These are phyloP conservation scores for Macrosteles quadrilineatus DNA, from an alignment of 1,140 invertebrate genomes.

Conservation along the genomic window DNA sequence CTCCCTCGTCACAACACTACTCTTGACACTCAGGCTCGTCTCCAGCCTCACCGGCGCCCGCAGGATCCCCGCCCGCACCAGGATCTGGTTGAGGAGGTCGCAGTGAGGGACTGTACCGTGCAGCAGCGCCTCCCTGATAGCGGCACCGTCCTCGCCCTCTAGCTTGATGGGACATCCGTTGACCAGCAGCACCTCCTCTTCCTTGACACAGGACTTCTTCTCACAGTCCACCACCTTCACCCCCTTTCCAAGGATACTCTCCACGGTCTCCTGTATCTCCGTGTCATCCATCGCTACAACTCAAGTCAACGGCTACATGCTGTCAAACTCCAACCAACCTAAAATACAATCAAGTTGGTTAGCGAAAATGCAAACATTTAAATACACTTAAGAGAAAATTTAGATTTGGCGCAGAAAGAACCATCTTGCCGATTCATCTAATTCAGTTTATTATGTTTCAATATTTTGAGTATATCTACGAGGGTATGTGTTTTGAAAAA, in stretches of 20 bases:
- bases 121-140: slow-evolving; percentile 68
- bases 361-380: too few relatives aligned
- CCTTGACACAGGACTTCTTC: slow-evolving; percentile 69
- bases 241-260: slow-evolving; percentile 72
- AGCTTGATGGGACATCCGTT: slow-evolving; percentile 72
- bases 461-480: too few relatives aligned
- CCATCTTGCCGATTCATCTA: too few relatives aligned
- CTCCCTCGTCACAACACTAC: slow-evolving; percentile 70
- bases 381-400: too few relatives aligned
- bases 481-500: too few relatives aligned
- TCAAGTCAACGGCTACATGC: slow-evolving; percentile 13
- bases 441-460: too few relatives aligned
- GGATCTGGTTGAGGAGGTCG: slow-evolving; percentile 70
- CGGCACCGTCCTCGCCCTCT: slow-evolving; percentile 67
- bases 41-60: slow-evolving; percentile 70
- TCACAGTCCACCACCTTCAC: slow-evolving; percentile 75
- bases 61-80: slow-evolving; percentile 56
- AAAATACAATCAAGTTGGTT: background rate
- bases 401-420: too few relatives aligned
- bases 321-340: background rate
- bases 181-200: slow-evolving; percentile 73
- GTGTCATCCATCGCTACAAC: slow-evolving; percentile 62
- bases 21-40: slow-evolving; percentile 71
- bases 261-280: slow-evolving; percentile 76
- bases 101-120: slow-evolving; percentile 71